phyloP scores from a whole-genome alignment of 2,113 vertebrate genomes.

The Cromileptes altivelis region DNA sequence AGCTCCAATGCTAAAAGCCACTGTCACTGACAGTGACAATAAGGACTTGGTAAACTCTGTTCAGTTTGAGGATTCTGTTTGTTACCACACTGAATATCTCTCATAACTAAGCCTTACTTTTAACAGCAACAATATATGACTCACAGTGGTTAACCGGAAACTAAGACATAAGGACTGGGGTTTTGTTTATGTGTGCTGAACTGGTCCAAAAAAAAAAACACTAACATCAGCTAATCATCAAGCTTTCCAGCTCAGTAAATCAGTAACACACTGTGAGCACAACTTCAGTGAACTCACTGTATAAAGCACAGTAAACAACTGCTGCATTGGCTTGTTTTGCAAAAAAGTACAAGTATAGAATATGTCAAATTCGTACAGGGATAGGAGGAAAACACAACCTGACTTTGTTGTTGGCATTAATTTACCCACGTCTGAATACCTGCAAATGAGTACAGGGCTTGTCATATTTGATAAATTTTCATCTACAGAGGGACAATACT shows the following conservation, averaged over 20 bases:
- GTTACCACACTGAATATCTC: not conserved
- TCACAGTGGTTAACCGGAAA: not conserved
- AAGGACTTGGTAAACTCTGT: not conserved
- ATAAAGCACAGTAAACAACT: conserved; percentile 18
- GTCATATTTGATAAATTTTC: conserved; percentile 58
- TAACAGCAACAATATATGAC: not conserved
- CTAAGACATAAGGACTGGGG: conserved; percentile 1
- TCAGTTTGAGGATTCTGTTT: not conserved
- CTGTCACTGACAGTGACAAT: not conserved
- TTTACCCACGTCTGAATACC: conserved; percentile 51
- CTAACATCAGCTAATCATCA: conserved; percentile 9
- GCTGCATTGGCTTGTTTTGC: conserved; percentile 30
- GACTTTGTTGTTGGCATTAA: conserved; percentile 61
- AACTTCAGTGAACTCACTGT: conserved; percentile 10
- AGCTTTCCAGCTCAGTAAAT: conserved; percentile 24
- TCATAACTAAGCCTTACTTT: not conserved
- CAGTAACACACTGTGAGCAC: not conserved
- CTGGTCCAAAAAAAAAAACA: not conserved
- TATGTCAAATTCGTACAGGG: conserved; percentile 27
- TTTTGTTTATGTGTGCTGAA: not conserved
- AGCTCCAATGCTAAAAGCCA: not conserved
- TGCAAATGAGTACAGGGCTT: conserved; percentile 49
- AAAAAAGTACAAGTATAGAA: conserved; percentile 23
- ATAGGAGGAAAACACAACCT: conserved; percentile 34
- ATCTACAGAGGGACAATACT: conserved; percentile 36